Percentiles rank a stretch among this genome's conserved stretches.
These are phyloP conservation scores for Agrochola macilenta DNA, from an alignment of 2,888 invertebrate genomes.

Conservation along the genomic window DNA sequence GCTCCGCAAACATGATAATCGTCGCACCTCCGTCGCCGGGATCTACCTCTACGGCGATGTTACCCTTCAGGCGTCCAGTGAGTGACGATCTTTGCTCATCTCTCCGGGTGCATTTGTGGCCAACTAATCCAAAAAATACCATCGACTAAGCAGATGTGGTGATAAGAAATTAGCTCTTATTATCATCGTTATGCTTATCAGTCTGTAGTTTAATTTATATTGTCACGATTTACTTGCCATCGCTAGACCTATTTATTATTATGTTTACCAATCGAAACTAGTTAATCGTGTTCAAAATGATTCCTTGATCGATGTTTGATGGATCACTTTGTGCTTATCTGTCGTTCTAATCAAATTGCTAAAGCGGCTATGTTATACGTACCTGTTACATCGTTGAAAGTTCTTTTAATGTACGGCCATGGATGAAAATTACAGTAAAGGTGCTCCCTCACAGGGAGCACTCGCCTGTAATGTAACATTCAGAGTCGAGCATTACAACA, in stretches of 20 bases:
- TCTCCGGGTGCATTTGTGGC: too few relatives aligned
- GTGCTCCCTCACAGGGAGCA: too few relatives aligned
- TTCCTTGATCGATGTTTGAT: constrained; percentile 46
- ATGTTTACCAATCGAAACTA: constrained; percentile 16
- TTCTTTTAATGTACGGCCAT: neutral
- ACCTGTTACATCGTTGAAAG: neutral
- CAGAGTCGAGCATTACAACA: too few relatives aligned
- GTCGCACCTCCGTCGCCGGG: too few relatives aligned
- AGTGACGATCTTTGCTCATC: too few relatives aligned
- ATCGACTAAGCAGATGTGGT: too few relatives aligned
- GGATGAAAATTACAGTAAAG: neutral
- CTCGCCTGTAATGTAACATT: too few relatives aligned
- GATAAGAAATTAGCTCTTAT: too few relatives aligned
- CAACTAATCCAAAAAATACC: too few relatives aligned
- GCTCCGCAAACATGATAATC: too few relatives aligned
- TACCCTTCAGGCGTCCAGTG: too few relatives aligned
- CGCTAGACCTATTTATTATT: neutral
- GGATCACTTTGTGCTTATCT: constrained; percentile 40
- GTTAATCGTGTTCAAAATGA: constrained; percentile 20
- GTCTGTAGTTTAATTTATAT: neutral
- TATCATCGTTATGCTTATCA: neutral
- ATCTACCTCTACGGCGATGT: too few relatives aligned
- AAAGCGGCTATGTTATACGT: neutral
- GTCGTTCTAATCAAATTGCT: constrained; percentile 39
- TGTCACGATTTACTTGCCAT: constrained; percentile 1